These are phyloP conservation scores for Psophia crepitans DNA, from an alignment of 2,113 vertebrate species.

Conservation along the genomic window DNA sequence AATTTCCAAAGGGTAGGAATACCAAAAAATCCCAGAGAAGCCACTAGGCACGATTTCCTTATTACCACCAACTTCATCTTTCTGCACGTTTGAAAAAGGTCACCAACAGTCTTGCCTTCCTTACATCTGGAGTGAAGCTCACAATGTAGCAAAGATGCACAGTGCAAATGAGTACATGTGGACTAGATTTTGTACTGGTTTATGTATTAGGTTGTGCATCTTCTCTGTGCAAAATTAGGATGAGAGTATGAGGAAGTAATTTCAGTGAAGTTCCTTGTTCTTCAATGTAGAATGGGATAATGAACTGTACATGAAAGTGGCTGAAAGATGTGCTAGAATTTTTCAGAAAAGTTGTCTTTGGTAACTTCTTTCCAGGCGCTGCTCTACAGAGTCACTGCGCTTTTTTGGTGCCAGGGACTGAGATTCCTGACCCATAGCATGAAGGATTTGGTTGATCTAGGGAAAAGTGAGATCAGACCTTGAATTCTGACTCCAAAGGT, in stretches of 20 bases:
- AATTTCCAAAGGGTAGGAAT: not conserved
- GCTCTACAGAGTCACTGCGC: fast-evolving
- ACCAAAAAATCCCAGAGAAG: not conserved
- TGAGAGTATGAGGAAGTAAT: not conserved
- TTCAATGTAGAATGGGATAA: not conserved
- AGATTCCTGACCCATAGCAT: not conserved
- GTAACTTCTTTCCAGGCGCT: not conserved
- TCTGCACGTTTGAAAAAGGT: not conserved
- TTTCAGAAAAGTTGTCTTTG: not conserved
- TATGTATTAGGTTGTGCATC: not conserved
- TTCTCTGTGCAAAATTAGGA: not conserved
- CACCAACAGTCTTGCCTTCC: not conserved
- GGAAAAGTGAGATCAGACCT: not conserved
- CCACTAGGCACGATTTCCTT: not conserved
- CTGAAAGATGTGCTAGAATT: not conserved
- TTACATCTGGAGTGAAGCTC: not conserved
- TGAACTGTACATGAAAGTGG: not conserved
- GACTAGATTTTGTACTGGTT: not conserved
- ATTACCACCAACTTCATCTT: not conserved
- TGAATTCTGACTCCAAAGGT: not conserved
- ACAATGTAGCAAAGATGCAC: fast-evolving
- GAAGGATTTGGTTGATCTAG: not conserved
- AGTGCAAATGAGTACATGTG: not conserved
- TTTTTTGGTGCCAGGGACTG: not conserved
- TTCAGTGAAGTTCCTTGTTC: not conserved